Evolutionary conservation across 2,888 invertebrate genomes (phyloP).

Genomic region (Oxyteleia sp.): DNA sequence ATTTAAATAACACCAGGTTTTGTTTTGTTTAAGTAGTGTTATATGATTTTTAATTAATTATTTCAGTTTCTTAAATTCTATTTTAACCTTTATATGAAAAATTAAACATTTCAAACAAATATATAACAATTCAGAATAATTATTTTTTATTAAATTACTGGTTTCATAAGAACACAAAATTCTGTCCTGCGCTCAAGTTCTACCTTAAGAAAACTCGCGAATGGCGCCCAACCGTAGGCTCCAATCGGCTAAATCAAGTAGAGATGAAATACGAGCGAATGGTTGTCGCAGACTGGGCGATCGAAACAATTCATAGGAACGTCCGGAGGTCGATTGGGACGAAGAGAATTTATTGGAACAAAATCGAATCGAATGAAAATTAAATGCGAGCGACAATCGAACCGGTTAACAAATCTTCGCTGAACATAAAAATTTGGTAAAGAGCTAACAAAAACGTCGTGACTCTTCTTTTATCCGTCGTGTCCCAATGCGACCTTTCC

Average conservation of each 20-base stretch:
- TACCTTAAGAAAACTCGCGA: constrained; percentile 12
- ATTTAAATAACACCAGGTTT: no score
- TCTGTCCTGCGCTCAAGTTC: no score
- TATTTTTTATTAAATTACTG: no score
- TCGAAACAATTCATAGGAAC: constrained; percentile 63
- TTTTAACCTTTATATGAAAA: no score
- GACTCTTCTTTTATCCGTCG: constrained; percentile 20
- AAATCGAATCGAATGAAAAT: no score
- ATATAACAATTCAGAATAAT: no score
- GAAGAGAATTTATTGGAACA: background rate
- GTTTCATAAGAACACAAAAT: no score
- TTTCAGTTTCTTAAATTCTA: no score
- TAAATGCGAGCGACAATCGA: constrained; percentile 1
- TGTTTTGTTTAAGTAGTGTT: no score
- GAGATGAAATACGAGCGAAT: constrained; percentile 42
- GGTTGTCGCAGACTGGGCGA: constrained; percentile 43
- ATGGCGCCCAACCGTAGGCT: constrained; percentile 23
- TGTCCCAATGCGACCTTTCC: constrained; percentile 52
- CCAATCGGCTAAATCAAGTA: constrained; percentile 34
- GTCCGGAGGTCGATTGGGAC: constrained; percentile 48
- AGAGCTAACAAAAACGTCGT: constrained; percentile 34
- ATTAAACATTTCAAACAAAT: no score
- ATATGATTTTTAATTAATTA: no score
- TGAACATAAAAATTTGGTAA: constrained; percentile 24
- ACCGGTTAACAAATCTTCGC: no score